These are phyloP conservation scores for Terrapene triunguis DNA, from an alignment of 2,113 vertebrate genomes.

Conservation along the genomic window DNA sequence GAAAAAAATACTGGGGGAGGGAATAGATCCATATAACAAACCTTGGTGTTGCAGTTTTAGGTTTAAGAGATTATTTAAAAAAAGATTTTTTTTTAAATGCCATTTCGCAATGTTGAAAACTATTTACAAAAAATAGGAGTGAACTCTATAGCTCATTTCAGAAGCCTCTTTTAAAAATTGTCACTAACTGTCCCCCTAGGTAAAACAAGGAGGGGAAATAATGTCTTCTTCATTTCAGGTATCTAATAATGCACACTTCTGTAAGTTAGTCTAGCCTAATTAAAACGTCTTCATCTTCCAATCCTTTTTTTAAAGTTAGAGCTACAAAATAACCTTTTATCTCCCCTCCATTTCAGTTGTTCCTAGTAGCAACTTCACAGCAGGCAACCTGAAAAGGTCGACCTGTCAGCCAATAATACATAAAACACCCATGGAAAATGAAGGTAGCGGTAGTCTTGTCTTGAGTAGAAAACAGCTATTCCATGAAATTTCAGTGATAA, in stretches of 20 bases:
- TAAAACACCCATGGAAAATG: neutral
- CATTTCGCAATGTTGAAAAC: neutral
- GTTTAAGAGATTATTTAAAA: neutral
- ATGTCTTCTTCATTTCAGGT: neutral
- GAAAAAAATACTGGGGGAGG: neutral
- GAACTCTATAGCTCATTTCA: neutral
- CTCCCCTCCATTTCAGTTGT: neutral
- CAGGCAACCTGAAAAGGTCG: constrained; percentile 9
- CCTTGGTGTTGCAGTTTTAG: neutral
- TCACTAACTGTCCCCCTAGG: neutral
- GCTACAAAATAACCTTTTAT: neutral
- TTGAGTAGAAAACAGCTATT: neutral
- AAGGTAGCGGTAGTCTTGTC: neutral
- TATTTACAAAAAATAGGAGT: neutral
- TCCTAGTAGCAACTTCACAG: neutral
- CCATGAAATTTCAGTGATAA: neutral
- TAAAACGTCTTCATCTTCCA: neutral
- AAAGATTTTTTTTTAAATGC: accelerated
- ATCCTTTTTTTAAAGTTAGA: neutral
- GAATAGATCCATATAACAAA: neutral
- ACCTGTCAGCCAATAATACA: neutral
- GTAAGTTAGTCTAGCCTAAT: neutral
- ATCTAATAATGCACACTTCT: neutral
- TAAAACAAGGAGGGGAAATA: neutral
- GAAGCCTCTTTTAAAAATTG: neutral